phyloP scores from a whole-genome alignment of 2,888 invertebrate genomes.

The Ectobius pallidus region DNA sequence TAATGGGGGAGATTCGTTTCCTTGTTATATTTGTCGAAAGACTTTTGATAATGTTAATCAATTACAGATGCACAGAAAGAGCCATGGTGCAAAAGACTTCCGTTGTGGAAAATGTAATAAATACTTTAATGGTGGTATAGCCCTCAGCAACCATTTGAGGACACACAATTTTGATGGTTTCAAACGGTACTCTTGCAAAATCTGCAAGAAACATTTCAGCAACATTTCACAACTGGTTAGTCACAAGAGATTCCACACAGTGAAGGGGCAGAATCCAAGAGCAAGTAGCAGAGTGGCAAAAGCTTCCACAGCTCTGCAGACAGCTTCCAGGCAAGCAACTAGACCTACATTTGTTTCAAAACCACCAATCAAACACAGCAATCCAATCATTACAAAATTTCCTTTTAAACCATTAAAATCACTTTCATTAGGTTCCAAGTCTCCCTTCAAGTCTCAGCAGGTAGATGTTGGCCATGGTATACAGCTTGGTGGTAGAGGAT shows the following conservation, averaged over 20 bases:
- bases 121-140: constrained; percentile 30
- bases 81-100: constrained; percentile 13
- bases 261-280: neutral
- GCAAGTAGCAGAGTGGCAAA: no score
- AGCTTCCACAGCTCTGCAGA: no score
- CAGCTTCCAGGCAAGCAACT: neutral
- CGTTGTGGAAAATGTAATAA: constrained; percentile 33
- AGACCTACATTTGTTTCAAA: neutral
- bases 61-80: constrained; percentile 20
- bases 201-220: constrained; percentile 31
- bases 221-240: constrained; percentile 28
- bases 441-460: neutral
- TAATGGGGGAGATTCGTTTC: constrained; percentile 8
- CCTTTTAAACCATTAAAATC: no score
- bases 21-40: constrained; percentile 32
- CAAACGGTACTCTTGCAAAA: constrained; percentile 23
- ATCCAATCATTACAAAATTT: no score
- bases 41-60: constrained; percentile 19
- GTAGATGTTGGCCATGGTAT: neutral
- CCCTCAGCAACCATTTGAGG: constrained; percentile 35
- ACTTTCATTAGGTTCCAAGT: no score
- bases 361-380: neutral
- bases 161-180: constrained; percentile 27
- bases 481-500: no score
- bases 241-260: constrained; percentile 31